Percentiles rank a stretch among this genome's conserved stretches.
Evolutionary conservation across 2,797 vertebrate species (phyloP).

Genomic region (Enteromius thamalakanensis): DNA sequence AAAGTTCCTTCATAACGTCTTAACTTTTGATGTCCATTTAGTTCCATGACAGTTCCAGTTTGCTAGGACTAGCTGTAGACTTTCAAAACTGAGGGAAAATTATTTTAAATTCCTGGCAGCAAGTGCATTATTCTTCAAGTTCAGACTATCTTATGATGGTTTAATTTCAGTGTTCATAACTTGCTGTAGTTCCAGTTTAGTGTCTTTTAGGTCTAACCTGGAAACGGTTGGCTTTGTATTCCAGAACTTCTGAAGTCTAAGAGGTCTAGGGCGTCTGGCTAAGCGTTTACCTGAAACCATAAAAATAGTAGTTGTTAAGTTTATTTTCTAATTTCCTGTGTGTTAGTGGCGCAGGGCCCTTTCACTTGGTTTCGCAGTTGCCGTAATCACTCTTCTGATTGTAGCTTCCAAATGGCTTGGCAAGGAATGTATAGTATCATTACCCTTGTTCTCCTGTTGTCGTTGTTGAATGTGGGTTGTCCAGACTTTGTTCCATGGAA

Average conservation of each 20-base stretch:
- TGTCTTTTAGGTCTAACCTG: not conserved
- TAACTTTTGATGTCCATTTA: not conserved
- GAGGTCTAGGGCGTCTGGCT: not conserved
- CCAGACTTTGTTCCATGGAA: conserved; percentile 58
- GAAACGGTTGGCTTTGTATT: not conserved
- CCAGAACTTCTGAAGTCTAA: not conserved
- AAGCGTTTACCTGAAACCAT: not conserved
- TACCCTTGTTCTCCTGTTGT: conserved; percentile 39
- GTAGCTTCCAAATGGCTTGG: conserved; percentile 16
- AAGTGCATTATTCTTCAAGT: not conserved
- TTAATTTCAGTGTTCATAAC: not conserved
- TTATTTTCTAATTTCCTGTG: conserved; percentile 7
- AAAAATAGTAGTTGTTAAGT: conserved; percentile 9
- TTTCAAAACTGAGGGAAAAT: not conserved
- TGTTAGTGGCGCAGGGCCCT: not conserved
- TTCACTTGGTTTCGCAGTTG: conserved; percentile 44
- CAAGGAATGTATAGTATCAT: conserved; percentile 27
- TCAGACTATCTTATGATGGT: not conserved
- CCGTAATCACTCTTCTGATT: conserved; percentile 52
- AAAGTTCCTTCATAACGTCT: not conserved
- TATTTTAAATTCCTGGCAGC: not conserved
- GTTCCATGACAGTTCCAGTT: not conserved
- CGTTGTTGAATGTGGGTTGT: conserved; percentile 25
- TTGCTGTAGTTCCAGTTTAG: not conserved
- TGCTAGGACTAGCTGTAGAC: not conserved